Percentiles rank a stretch among this genome's conserved stretches.
Conservation (phyloP, 2,797 vertebrate species). For the Pagetopsis macropterus region DNA sequence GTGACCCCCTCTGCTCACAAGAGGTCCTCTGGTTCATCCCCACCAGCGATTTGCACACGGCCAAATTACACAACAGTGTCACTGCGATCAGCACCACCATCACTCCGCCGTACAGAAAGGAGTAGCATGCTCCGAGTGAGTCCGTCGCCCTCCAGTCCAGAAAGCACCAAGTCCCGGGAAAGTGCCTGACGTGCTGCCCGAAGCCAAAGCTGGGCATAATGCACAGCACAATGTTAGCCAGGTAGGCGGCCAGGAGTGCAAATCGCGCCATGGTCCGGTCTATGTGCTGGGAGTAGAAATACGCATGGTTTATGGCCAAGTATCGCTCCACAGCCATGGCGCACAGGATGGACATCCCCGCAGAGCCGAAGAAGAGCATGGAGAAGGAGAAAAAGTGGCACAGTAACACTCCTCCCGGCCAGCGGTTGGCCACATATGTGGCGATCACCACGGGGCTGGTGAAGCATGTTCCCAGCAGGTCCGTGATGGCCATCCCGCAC, state of each 20-base stretch:
- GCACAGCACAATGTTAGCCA: constrained; percentile 81
- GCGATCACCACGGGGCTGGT: constrained; percentile 88
- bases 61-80: constrained; percentile 83
- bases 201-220: constrained; percentile 86
- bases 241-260: constrained; percentile 77
- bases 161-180: constrained; percentile 87
- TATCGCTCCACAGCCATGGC: constrained; percentile 87
- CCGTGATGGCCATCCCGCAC: constrained; percentile 87
- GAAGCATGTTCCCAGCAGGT: constrained; percentile 86
- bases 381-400: constrained; percentile 89
- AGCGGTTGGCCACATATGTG: constrained; percentile 79
- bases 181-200: constrained; percentile 81
- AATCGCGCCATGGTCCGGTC: constrained; percentile 82
- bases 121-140: constrained; percentile 78
- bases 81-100: constrained; percentile 82
- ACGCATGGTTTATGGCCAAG: constrained; percentile 86
- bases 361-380: constrained; percentile 87
- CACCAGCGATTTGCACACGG: constrained; percentile 84
- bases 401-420: constrained; percentile 83
- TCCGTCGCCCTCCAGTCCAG: constrained; percentile 84
- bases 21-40: constrained; percentile 82
- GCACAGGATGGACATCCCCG: constrained; percentile 86
- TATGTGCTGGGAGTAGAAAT: constrained; percentile 85
- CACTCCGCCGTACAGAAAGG: constrained; percentile 84
- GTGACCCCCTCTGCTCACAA: constrained; percentile 71